Conservation (phyloP, 2,113 vertebrate species). For the Bubo blakistoni region DNA sequence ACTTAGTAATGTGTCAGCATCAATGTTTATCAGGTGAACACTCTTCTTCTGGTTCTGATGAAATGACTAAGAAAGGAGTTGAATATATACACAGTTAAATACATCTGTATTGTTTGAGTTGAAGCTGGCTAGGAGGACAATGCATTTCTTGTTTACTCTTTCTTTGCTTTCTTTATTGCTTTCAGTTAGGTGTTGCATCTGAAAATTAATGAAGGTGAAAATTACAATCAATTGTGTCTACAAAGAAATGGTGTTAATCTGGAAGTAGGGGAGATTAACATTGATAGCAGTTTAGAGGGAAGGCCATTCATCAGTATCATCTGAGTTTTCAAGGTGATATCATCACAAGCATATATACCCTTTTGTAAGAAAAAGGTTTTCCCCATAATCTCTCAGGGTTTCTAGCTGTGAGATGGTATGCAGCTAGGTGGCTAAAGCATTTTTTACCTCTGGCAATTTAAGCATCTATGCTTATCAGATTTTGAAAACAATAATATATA, state of each 20-base stretch:
- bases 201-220: slow-evolving; percentile 39
- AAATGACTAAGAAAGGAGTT: neutral
- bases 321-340: neutral
- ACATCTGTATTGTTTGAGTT: neutral
- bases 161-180: neutral
- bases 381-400: neutral
- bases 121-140: neutral
- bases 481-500: slow-evolving; percentile 45
- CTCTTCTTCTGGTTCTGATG: neutral
- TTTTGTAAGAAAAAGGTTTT: neutral
- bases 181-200: neutral
- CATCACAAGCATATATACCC: neutral
- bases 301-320: neutral
- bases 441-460: neutral
- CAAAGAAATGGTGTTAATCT: slow-evolving; percentile 14
- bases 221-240: slow-evolving; percentile 1
- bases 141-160: neutral
- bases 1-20: neutral
- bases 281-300: neutral
- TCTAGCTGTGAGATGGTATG: neutral
- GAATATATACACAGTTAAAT: neutral
- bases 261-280: neutral
- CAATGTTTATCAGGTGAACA: neutral
- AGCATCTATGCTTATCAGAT: slow-evolving; percentile 3
- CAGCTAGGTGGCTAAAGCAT: neutral